Evolutionary conservation across 2,888 invertebrate genomes (phyloP), one percentile per base, ranked within the genome.

Genomic region (Leuctra nigra): DNA sequence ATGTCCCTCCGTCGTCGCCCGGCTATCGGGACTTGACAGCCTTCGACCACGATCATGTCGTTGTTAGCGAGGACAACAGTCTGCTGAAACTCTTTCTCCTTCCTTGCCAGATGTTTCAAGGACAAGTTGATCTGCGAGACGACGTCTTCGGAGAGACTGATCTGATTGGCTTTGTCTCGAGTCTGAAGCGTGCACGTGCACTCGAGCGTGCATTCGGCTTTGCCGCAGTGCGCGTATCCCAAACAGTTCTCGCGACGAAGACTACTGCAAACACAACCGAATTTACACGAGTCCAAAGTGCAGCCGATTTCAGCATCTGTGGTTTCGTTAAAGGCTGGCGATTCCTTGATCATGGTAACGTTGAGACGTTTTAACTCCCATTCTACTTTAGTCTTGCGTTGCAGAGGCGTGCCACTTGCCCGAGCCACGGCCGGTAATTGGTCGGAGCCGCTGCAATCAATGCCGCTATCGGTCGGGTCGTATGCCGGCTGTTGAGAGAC

Each of bases 41-140:
- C 71, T 59, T 83, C 83, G 24, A 86, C 74, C 7, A 85, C 69
- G 63, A 84, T 77, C 50, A 82, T 82, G 69, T 82, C 80, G 64
- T 83, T 78, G 23, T 79, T 80, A 9, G 81, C 78, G 39, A 82
- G 71, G 55, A 86, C 80, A 22, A 86, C 77, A 3, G 86, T 86
- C 64, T 85, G 83, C 14, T 82, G 83, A 69, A 86, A 86, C 66
- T 85, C 84, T 68, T 81, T 78, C 68, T 86, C 86, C 65, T 82
- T 82, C 68, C 80, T 83, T 0, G 85, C 80, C 59, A 86, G 70
- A 18, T 35, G 4, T 20, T 58, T 39, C 52, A 59, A 13, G 41
- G 60, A 35, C 65, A 65, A 6, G 66, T 61, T 63, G 62, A 64
- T 66, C 72, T 64, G 9, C 24, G 36, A 48, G 44, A 41, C 50